Conservation (phyloP, 2,113 vertebrate species). For the Toxotes chatareus region DNA sequence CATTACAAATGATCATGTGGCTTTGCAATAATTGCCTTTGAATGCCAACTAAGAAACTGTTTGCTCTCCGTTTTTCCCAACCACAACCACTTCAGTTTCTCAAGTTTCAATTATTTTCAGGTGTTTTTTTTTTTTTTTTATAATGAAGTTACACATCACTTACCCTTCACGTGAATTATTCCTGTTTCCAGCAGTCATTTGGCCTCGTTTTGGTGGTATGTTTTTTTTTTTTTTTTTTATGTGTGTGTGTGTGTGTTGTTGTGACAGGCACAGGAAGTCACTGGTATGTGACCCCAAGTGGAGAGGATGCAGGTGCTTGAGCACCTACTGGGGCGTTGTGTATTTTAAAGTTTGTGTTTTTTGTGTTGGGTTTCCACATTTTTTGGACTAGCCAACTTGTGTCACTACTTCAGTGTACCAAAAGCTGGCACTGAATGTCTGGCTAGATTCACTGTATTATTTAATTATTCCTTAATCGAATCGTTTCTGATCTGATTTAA, state of each 20-base stretch:
- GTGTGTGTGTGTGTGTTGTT: slow-evolving; percentile 26
- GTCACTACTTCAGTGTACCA: too few species aligned
- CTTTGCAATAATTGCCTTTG: background rate
- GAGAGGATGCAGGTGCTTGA: slow-evolving; percentile 73
- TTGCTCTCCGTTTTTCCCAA: background rate
- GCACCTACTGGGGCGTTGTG: slow-evolving; percentile 16
- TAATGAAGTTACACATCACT: background rate
- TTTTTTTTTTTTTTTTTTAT: too few species aligned
- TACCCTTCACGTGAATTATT: background rate
- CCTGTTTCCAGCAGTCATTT: background rate
- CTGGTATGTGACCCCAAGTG: slow-evolving; percentile 59
- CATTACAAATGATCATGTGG: background rate
- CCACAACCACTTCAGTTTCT: background rate
- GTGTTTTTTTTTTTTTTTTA: background rate
- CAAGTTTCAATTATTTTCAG: background rate
- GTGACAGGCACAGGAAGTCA: slow-evolving; percentile 57
- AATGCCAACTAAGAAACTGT: background rate
- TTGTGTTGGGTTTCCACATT: background rate
- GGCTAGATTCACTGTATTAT: background rate
- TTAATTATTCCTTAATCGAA: background rate
- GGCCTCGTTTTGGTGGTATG: background rate
- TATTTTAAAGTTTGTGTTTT: slow-evolving; percentile 12
- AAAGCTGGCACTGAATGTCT: too few species aligned
- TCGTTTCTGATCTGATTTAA: background rate
- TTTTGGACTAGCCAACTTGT: too few species aligned